Evolutionary conservation across 92 coral and sea anemone genomes (phyloP).

Genomic region (Ricordea florida): DNA sequence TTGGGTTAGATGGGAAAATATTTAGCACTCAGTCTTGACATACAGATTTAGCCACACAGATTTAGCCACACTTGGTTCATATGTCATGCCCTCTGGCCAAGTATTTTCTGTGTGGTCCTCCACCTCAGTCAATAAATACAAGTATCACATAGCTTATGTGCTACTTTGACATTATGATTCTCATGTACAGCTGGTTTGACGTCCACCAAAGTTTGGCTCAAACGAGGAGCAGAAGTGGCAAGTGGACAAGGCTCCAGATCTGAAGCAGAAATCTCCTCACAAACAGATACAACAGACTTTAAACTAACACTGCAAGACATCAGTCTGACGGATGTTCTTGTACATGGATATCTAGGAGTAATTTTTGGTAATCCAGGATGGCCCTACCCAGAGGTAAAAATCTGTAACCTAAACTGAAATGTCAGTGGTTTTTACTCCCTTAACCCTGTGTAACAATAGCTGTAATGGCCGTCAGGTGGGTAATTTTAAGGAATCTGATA

Average conservation of each 20-base stretch:
- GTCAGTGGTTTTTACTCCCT: too few relatives aligned
- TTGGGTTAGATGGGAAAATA: too few relatives aligned
- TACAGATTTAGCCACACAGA: too few relatives aligned
- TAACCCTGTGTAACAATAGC: too few relatives aligned
- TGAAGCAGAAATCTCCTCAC: slow-evolving; percentile 8
- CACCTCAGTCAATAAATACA: background rate
- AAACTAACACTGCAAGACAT: slow-evolving; percentile 36
- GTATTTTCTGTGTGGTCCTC: too few relatives aligned
- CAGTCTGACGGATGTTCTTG: slow-evolving; percentile 49
- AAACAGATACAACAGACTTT: slow-evolving; percentile 62
- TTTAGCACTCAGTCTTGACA: too few relatives aligned
- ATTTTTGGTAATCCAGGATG: slow-evolving; percentile 89
- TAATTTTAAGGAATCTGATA: too few relatives aligned
- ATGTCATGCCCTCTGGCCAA: too few relatives aligned
- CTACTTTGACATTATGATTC: background rate
- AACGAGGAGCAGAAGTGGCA: slow-evolving; percentile 66
- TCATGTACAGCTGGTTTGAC: slow-evolving; percentile 63
- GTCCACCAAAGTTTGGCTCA: slow-evolving; percentile 90
- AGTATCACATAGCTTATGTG: background rate
- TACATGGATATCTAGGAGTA: slow-evolving; percentile 86
- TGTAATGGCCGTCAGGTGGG: too few relatives aligned
- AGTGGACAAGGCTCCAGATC: slow-evolving; percentile 15
- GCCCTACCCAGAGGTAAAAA: slow-evolving; percentile 95
- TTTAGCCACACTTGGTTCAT: too few relatives aligned
- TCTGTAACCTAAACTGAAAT: too few relatives aligned